Conservation (phyloP, 1,140 invertebrate genomes). For the Drosophila rhopaloa region DNA sequence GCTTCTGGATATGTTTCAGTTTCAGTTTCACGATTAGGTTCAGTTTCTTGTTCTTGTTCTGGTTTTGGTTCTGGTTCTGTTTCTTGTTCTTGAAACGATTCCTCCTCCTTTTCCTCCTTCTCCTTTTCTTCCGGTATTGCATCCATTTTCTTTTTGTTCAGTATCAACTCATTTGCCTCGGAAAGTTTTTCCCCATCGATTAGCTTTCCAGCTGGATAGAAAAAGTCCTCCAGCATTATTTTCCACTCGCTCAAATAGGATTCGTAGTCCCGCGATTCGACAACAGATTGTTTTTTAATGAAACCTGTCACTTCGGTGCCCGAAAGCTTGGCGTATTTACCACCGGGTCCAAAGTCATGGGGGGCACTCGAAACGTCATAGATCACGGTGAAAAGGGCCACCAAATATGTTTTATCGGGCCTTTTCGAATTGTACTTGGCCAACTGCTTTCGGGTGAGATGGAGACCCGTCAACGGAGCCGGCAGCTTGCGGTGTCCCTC, state of each 20-base stretch:
- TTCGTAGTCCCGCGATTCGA: neutral
- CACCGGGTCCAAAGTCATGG: constrained; percentile 47
- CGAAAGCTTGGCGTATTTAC: neutral
- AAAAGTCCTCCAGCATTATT: constrained; percentile 39
- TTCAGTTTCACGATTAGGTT: neutral
- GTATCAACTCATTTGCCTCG: neutral
- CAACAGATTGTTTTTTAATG: neutral
- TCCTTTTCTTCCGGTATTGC: neutral
- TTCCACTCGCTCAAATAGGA: constrained; percentile 16
- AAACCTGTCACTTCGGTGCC: constrained; percentile 38
- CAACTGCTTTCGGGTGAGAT: constrained; percentile 12
- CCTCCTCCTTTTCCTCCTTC: neutral
- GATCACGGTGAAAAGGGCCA: constrained; percentile 31
- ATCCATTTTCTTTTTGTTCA: neutral
- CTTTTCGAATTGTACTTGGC: constrained; percentile 16
- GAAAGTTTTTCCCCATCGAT: neutral
- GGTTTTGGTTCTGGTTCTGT: neutral
- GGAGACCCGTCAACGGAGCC: constrained; percentile 12
- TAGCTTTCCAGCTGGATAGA: constrained; percentile 37
- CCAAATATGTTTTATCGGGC: constrained; percentile 18
- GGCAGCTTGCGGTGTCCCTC: constrained; percentile 7
- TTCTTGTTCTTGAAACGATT: too few relatives aligned
- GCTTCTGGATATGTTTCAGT: neutral
- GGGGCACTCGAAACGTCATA: constrained; percentile 55
- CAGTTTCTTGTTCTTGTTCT: neutral